Evolutionary conservation across 1,140 invertebrate species (phyloP).

Genomic region (Rhagoletis zephyria): DNA sequence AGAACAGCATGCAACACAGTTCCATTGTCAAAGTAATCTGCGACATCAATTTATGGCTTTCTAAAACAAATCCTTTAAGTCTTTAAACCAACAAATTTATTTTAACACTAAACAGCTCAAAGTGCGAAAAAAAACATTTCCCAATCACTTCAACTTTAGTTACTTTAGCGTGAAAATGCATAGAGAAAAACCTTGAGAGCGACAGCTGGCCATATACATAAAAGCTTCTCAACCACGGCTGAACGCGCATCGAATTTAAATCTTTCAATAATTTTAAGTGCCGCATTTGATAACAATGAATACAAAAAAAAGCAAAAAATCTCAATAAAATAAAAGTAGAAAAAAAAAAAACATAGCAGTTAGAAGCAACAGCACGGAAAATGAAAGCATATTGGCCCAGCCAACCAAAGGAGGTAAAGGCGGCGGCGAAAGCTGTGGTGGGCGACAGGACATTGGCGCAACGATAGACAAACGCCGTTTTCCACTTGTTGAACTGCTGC

Average conservation of each 20-base stretch:
- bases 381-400: background rate
- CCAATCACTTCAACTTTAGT: background rate
- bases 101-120: background rate
- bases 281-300: background rate
- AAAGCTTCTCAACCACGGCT: conserved; percentile 30
- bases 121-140: background rate
- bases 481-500: conserved; percentile 44
- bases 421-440: background rate
- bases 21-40: no score
- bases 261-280: conserved; percentile 48
- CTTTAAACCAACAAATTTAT: conserved; percentile 24
- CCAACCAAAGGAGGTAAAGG: background rate
- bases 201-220: conserved; percentile 26
- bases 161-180: conserved; percentile 15
- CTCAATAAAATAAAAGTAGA: background rate
- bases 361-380: background rate
- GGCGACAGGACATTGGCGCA: conserved; percentile 10
- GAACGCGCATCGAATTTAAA: conserved; percentile 49
- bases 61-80: conserved; percentile 18
- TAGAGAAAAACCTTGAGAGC: conserved; percentile 46
- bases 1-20: no score
- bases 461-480: background rate
- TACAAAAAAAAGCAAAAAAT: background rate
- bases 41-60: no score
- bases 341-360: background rate